Evolutionary conservation across 1,140 invertebrate species (phyloP).

Genomic region (Zaprionus camerounensis): DNA sequence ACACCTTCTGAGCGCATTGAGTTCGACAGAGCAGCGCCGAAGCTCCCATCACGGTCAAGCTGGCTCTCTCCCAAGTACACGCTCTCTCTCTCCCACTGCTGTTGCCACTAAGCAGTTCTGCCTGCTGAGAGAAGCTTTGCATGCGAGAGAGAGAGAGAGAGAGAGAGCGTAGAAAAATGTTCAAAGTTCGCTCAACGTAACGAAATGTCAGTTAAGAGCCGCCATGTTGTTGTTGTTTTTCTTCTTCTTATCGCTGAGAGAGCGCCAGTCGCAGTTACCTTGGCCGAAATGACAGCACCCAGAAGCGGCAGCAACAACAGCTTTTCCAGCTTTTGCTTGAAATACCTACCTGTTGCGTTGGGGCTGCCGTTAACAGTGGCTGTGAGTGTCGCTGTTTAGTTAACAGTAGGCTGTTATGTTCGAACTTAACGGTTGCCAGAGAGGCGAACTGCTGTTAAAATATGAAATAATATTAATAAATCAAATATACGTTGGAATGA

Average conservation of each 20-base stretch:
- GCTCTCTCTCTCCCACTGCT: background rate
- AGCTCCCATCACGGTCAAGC: conserved; percentile 25
- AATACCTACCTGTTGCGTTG: conserved; percentile 56
- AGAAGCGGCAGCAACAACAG: conserved; percentile 10
- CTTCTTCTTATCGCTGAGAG: conserved; percentile 21
- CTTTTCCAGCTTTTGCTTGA: conserved; percentile 39
- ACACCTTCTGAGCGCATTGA: conserved; percentile 70
- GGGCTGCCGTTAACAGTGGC: conserved; percentile 14
- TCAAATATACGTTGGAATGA: too few species aligned
- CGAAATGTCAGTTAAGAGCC: conserved; percentile 25
- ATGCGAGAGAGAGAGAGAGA: conserved; percentile 11
- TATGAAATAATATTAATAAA: too few species aligned
- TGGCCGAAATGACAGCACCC: conserved; percentile 65
- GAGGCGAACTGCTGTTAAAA: background rate
- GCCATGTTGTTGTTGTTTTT: background rate
- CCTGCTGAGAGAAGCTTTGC: conserved; percentile 22
- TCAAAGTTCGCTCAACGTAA: conserved; percentile 39
- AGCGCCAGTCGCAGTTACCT: conserved; percentile 52
- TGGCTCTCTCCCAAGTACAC: background rate
- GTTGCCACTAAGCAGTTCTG: conserved; percentile 14
- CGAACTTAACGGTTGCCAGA: background rate
- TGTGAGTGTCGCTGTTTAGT: conserved; percentile 7
- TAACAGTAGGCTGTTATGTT: conserved; percentile 10
- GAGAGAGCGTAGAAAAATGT: conserved; percentile 23
- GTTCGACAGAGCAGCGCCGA: conserved; percentile 41